Conservation (phyloP, 2,797 vertebrate species). For the Coregonus suidteri region DNA sequence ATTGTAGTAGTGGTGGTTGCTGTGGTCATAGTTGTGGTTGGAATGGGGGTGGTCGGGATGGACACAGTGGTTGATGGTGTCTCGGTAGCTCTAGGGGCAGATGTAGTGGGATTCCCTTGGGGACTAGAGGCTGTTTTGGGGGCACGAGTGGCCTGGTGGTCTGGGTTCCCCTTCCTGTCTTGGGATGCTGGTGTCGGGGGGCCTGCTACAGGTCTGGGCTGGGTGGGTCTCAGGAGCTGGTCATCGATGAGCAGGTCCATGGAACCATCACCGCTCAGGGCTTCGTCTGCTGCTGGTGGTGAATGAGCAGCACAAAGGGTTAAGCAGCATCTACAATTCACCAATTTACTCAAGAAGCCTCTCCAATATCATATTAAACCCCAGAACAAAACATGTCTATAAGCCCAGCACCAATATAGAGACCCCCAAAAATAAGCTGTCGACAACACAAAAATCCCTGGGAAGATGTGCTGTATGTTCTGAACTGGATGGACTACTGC, state of each 20-base stretch:
- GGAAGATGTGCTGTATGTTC: constrained; percentile 31
- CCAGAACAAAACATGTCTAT: too few species aligned
- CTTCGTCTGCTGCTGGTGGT: constrained; percentile 68
- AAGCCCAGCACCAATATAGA: too few species aligned
- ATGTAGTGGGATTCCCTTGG: neutral
- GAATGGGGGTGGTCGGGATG: constrained; percentile 12
- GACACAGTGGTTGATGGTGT: constrained; percentile 21
- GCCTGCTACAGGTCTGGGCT: constrained; percentile 12
- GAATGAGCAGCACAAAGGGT: neutral
- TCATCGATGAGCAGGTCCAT: constrained; percentile 83
- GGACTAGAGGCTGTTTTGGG: too few species aligned
- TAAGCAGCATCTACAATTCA: too few species aligned
- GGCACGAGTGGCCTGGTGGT: neutral
- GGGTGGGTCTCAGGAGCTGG: constrained; percentile 76
- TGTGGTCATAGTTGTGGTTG: constrained; percentile 34
- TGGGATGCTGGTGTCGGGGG: neutral
- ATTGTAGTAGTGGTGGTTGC: neutral
- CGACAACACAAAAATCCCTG: too few species aligned
- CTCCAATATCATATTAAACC: too few species aligned
- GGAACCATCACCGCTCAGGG: constrained; percentile 78
- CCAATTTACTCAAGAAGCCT: too few species aligned
- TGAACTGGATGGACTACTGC: constrained; percentile 26
- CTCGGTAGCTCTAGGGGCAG: constrained; percentile 10
- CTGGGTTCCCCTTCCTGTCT: neutral
- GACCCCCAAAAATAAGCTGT: too few species aligned